Conservation (phyloP, 2,797 vertebrate species). For the Loris lydekkerianus region DNA sequence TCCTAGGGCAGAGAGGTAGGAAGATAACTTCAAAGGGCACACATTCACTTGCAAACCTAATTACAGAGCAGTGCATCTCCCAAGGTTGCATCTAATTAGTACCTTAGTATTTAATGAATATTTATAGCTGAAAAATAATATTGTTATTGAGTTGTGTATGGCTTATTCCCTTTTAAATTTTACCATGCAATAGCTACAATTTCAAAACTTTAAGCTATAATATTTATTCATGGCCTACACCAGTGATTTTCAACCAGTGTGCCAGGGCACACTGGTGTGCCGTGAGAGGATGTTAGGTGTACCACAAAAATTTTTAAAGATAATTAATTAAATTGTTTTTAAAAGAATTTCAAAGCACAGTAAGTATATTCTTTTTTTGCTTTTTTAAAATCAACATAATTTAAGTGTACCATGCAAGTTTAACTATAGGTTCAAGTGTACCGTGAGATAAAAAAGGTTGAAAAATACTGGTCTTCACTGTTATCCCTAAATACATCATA, state of each 20-base stretch:
- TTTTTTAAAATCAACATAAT: too few species aligned
- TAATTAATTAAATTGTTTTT: too few species aligned
- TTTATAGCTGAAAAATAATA: background rate
- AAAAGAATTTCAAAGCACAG: too few species aligned
- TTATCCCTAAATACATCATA: background rate
- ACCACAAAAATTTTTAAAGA: too few species aligned
- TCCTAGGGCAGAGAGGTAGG: background rate
- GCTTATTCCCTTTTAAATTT: background rate
- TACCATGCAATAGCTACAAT: background rate
- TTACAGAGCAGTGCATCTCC: conserved; percentile 27
- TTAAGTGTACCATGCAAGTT: too few species aligned
- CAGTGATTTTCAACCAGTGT: background rate
- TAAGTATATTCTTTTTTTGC: too few species aligned
- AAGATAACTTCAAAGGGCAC: conserved; percentile 21
- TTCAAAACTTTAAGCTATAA: background rate
- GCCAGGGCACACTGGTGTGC: too few species aligned
- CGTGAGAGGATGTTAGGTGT: too few species aligned
- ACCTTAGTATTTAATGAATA: conserved; percentile 38
- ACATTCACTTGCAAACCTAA: conserved; percentile 29
- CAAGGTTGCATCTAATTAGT: conserved; percentile 48
- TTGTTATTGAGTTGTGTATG: background rate
- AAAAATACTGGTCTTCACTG: background rate
- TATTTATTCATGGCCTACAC: background rate
- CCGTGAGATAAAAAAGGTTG: too few species aligned
- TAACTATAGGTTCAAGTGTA: too few species aligned